A percentile compares a stretch with the other conserved stretches of the same genome.
phyloP scores from a whole-genome alignment of 1,140 invertebrate species.

The Druon quercuslanigerum region DNA sequence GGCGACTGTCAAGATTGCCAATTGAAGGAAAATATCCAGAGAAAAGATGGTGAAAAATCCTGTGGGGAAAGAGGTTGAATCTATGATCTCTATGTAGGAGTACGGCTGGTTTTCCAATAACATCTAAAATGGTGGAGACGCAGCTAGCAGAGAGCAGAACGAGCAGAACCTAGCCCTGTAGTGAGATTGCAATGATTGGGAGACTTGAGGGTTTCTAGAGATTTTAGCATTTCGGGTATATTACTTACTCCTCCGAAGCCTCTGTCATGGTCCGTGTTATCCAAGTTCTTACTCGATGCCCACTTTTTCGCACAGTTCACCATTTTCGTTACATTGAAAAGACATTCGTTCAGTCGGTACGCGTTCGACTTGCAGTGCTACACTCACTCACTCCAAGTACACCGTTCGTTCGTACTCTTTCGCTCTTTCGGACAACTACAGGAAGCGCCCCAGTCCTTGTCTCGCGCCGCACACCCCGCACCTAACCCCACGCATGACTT shows the following conservation, averaged over 20 bases:
- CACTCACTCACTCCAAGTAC: constrained; percentile 37
- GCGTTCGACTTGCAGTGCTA: background rate
- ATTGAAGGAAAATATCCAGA: constrained; percentile 5
- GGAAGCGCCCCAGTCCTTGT: constrained; percentile 44
- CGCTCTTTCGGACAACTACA: constrained; percentile 48
- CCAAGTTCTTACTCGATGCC: constrained; percentile 71
- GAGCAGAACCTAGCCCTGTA: background rate
- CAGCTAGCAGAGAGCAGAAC: background rate
- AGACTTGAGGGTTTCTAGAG: constrained; percentile 5
- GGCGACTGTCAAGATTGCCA: background rate
- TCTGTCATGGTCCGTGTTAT: constrained; percentile 75
- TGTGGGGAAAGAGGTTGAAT: background rate
- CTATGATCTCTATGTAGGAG: background rate
- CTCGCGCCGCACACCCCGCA: constrained; percentile 39
- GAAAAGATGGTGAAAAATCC: constrained; percentile 1
- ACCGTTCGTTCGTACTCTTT: constrained; percentile 15
- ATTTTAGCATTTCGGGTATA: background rate
- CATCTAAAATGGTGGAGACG: constrained; percentile 33
- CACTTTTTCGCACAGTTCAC: constrained; percentile 71
- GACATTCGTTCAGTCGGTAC: constrained; percentile 65
- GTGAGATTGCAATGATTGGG: constrained; percentile 1
- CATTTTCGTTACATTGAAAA: constrained; percentile 76
- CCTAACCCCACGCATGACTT: constrained; percentile 16
- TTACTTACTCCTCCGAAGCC: constrained; percentile 75
- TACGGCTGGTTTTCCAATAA: constrained; percentile 11